These are phyloP conservation scores for Pampusana beccarii DNA, from an alignment of 2,113 vertebrate species.

Conservation along the genomic window DNA sequence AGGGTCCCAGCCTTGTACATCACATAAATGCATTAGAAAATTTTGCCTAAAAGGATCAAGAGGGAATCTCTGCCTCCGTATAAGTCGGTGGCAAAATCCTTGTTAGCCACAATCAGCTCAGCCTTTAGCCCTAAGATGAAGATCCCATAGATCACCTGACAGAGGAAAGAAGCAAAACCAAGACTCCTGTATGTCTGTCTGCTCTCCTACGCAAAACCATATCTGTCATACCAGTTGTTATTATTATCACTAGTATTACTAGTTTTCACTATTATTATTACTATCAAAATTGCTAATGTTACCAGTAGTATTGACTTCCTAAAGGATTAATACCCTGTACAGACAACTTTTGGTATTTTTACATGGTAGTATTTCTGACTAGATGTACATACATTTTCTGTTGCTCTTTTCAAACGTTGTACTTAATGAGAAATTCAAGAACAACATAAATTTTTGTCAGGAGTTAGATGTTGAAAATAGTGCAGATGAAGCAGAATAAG, in stretches of 20 bases:
- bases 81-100: not conserved
- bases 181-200: not conserved
- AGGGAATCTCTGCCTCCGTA: not conserved
- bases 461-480: not conserved
- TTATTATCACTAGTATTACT: not conserved
- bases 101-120: not conserved
- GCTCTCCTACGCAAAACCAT: not conserved
- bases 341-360: not conserved
- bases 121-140: not conserved
- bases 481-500: conserved; percentile 5
- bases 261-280: not conserved
- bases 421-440: not conserved
- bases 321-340: not conserved
- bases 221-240: not conserved
- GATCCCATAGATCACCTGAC: not conserved
- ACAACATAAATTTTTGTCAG: not conserved
- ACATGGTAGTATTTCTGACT: not conserved
- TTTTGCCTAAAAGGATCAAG: not conserved
- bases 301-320: not conserved
- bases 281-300: not conserved
- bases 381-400: not conserved
- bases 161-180: not conserved
- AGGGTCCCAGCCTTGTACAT: not conserved
- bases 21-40: not conserved
- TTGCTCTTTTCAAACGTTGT: not conserved